These are phyloP conservation scores for Diploptera punctata DNA, from an alignment of 2,888 invertebrate genomes.

Conservation along the genomic window DNA sequence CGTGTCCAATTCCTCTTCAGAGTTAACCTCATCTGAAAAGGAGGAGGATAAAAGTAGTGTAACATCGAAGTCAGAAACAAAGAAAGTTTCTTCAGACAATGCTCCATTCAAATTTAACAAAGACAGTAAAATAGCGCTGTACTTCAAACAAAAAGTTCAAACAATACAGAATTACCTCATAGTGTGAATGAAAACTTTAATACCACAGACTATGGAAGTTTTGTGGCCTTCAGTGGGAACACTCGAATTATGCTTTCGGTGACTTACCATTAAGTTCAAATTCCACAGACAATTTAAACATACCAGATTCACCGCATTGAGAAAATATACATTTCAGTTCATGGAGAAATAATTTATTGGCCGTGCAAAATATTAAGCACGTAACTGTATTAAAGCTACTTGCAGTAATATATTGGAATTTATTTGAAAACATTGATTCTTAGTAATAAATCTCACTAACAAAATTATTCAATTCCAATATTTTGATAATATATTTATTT, in stretches of 20 bases:
- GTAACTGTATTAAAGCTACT: no score
- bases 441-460: no score
- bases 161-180: not conserved
- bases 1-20: no score
- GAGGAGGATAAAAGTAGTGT: not conserved
- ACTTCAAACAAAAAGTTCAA: conserved; percentile 52
- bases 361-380: no score
- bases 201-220: conserved; percentile 41
- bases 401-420: no score
- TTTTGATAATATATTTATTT: no score
- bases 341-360: no score
- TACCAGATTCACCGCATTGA: no score
- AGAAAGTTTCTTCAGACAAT: not conserved
- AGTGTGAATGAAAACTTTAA: not conserved
- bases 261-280: conserved; percentile 25
- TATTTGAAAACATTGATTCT: no score
- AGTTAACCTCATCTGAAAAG: conserved; percentile 44
- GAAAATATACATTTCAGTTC: no score
- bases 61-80: not conserved
- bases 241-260: conserved; percentile 47
- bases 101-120: conserved; percentile 57
- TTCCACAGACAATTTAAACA: no score
- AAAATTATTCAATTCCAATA: no score
- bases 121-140: conserved; percentile 66
- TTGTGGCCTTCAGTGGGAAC: conserved; percentile 47